Evolutionary conservation across 2,113 vertebrate species (phyloP), one percentile per base, ranked within the genome.

Genomic region (Eira barbara): DNA sequence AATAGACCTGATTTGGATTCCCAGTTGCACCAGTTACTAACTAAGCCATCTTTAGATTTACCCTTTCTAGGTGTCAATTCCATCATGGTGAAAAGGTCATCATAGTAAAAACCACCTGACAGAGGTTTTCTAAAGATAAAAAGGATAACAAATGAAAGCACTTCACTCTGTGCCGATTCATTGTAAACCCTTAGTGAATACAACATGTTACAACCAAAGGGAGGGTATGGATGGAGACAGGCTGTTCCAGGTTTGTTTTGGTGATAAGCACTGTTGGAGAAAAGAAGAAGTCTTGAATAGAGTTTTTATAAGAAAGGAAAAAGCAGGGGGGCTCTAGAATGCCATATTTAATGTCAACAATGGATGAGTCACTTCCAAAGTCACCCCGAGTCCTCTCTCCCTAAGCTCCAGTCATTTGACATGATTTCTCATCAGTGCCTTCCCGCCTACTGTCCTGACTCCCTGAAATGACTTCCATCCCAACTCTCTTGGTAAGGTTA

Each of bases 171-270:
- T 61, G 34, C 6, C 86, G 23, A 34, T 29, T 84, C 65, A 4
- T 10, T 21, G 27, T 39, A 39, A 88, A 12, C 14, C n/a, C 71
- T 57, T 29, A 73, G 21, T 29, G 71, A 78, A 71, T 13, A 4
- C 10, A 90, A 42, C 42, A 6, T 45, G 5, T 84, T 49, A 7
- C 17, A 76, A 59, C 39, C 65, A 83, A 82, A 87, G 7, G 23
- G 10, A 14, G 21, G 1, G 12, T n/a, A 9, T 10, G 4, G 8
- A 21, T 3, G 21, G 57, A 3, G 36, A 69, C 11, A 1, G 55
- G 6, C 20, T 49, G 4, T 39, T 91, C 17, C 31, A 65, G 67
- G 4, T 65, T 36, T 36, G 55, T 86, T 31, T n/a, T 27, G 15
- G 29, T 59, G 65, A 59, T 52, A 29, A 47, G 5, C 65, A 52